Evolutionary conservation across 2,113 vertebrate genomes (phyloP).

Genomic region (Alces alces): DNA sequence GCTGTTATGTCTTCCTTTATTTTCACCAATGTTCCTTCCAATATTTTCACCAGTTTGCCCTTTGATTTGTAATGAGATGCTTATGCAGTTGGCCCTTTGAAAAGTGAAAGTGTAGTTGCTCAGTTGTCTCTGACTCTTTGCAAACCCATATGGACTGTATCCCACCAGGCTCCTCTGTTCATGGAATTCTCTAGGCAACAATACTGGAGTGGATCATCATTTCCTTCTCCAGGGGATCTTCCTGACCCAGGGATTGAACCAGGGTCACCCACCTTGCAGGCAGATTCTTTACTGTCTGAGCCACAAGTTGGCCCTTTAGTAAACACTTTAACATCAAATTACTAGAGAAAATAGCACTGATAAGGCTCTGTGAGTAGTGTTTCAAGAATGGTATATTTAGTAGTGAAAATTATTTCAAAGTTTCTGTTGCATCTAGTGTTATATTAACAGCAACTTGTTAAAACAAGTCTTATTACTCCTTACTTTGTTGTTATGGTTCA

Average conservation of each 20-base stretch:
- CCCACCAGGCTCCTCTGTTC: not conserved
- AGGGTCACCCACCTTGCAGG: not conserved
- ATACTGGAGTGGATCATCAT: not conserved
- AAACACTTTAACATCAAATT: not conserved
- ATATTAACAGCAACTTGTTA: not conserved
- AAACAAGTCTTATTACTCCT: not conserved
- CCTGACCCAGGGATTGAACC: not conserved
- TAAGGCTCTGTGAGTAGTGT: not conserved
- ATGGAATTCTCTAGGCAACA: not conserved
- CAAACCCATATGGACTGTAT: not conserved
- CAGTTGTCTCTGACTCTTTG: not conserved
- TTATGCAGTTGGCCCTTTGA: not conserved
- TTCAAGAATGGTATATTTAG: not conserved
- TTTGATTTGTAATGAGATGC: not conserved
- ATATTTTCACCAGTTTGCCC: not conserved
- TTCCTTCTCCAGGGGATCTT: not conserved
- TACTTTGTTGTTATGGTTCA: not conserved
- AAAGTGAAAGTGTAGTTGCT: not conserved
- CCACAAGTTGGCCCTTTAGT: not conserved
- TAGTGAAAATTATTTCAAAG: not conserved
- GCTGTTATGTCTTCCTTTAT: not conserved
- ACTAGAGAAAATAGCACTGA: slow-evolving; percentile 3
- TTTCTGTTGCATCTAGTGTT: not conserved
- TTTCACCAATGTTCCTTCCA: not conserved
- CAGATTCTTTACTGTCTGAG: not conserved